These are phyloP conservation scores for Thera obeliscata DNA, from an alignment of 2,888 invertebrate genomes.

Conservation along the genomic window DNA sequence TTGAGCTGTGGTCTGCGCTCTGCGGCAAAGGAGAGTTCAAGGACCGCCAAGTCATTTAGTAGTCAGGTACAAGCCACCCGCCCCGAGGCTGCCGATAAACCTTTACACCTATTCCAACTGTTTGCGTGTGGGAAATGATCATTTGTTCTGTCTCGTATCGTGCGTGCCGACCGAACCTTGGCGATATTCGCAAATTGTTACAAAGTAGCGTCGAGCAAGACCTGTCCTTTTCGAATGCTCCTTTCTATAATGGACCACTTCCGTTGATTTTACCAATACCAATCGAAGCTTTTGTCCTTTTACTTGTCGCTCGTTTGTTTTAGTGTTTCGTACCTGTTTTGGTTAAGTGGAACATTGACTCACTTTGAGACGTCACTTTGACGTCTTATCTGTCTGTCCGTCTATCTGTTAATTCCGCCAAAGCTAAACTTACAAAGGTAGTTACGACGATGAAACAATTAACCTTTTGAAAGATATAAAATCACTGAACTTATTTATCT, in stretches of 20 bases:
- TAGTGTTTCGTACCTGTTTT: too few species aligned
- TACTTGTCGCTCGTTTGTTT: not conserved
- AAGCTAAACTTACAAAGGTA: too few species aligned
- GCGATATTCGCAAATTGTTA: conserved; percentile 37
- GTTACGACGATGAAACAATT: too few species aligned
- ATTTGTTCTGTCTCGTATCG: conserved; percentile 54
- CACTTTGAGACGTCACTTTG: too few species aligned
- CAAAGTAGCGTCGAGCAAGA: conserved; percentile 17
- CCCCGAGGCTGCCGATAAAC: conserved; percentile 52
- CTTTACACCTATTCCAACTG: conserved; percentile 54
- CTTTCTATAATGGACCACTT: conserved; percentile 23
- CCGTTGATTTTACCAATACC: conserved; percentile 15
- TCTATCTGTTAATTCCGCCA: too few species aligned
- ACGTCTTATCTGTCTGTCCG: too few species aligned
- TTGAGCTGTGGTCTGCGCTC: conserved; percentile 34
- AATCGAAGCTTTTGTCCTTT: conserved; percentile 5
- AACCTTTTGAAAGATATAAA: too few species aligned
- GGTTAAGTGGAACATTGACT: too few species aligned
- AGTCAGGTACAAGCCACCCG: conserved; percentile 64
- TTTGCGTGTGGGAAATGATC: conserved; percentile 63
- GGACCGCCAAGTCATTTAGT: conserved; percentile 68
- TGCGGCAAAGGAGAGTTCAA: conserved; percentile 59
- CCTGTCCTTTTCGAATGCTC: conserved; percentile 18
- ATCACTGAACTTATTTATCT: too few species aligned
- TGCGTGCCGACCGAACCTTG: conserved; percentile 38